A percentile compares a stretch with the other conserved stretches of the same genome.
Evolutionary conservation across 2,888 invertebrate genomes (phyloP).

Genomic region (Dicyrtoma fusca): DNA sequence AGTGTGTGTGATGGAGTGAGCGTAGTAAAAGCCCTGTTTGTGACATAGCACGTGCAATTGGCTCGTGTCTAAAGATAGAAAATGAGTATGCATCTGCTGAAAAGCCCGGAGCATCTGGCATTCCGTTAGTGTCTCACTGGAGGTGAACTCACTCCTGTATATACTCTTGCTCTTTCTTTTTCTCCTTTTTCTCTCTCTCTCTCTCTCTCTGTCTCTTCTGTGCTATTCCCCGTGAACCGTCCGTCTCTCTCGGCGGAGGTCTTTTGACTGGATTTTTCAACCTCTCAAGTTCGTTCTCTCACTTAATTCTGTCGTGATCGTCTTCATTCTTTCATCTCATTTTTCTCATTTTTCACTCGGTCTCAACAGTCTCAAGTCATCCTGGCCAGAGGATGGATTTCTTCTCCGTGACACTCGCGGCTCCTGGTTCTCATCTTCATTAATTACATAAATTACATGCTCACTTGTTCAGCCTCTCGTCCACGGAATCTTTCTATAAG

Average conservation of each 20-base stretch:
- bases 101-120: constrained; percentile 28
- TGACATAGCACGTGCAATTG: constrained; percentile 29
- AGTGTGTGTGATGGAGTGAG: constrained; percentile 1
- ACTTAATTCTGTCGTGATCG: neutral
- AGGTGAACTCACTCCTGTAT: constrained; percentile 36
- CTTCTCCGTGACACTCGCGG: neutral
- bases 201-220: neutral
- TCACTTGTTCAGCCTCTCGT: too few species aligned
- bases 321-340: neutral
- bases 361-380: neutral
- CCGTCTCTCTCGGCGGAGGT: constrained; percentile 29
- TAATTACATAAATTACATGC: too few species aligned
- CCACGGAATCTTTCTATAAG: neutral
- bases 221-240: neutral
- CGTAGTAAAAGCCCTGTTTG: neutral
- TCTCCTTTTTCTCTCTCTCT: neutral
- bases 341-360: constrained; percentile 8
- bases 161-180: neutral
- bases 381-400: neutral
- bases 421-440: neutral
- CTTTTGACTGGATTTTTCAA: constrained; percentile 17
- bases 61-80: constrained; percentile 47
- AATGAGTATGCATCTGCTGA: constrained; percentile 27
- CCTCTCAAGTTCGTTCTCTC: neutral
- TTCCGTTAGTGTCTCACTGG: constrained; percentile 36